Evolutionary conservation across 2,797 vertebrate species (phyloP).

Genomic region (Setipinna tenuifilis): DNA sequence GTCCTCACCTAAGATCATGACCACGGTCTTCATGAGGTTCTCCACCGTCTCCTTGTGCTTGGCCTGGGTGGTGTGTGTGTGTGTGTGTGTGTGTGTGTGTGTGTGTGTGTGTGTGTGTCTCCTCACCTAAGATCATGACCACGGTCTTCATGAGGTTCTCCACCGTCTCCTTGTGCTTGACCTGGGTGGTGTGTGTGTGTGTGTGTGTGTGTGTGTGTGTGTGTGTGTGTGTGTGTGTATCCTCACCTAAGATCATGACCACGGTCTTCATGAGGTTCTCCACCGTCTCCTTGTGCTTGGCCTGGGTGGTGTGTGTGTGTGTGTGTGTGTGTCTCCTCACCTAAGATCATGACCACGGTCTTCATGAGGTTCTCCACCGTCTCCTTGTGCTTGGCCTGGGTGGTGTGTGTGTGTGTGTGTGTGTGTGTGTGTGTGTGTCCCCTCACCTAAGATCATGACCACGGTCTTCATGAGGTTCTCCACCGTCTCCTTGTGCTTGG

Average conservation of each 20-base stretch:
- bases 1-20: background rate
- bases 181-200: background rate
- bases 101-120: background rate
- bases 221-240: background rate
- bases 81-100: background rate
- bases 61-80: background rate
- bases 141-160: background rate
- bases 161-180: background rate
- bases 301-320: background rate
- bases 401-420: no score
- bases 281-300: conserved; percentile 56
- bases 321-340: conserved; percentile 29
- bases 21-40: background rate
- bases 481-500: no score
- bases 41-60: background rate
- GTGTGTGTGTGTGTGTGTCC: no score
- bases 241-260: conserved; percentile 88
- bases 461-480: no score
- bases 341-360: no score
- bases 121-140: background rate
- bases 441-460: no score
- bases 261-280: conserved; percentile 92
- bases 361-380: no score
- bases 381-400: no score
- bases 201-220: conserved; percentile 20